Percentiles rank a stretch among this genome's conserved stretches.
phyloP scores from a whole-genome alignment of 2,888 invertebrate genomes.

The Synergus laeviventris region DNA sequence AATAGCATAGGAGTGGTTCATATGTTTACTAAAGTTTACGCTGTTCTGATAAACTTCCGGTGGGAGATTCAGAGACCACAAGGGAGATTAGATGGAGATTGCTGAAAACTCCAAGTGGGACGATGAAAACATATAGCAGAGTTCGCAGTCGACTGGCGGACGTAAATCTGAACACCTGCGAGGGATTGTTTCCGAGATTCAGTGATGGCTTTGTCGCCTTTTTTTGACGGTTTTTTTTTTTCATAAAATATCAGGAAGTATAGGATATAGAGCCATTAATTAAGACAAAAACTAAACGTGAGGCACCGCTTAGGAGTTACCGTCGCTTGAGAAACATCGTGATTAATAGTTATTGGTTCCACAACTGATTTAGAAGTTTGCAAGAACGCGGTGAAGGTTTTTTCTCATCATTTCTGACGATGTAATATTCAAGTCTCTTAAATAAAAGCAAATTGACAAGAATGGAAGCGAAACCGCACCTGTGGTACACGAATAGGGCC shows the following conservation, averaged over 20 bases:
- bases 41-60: slow-evolving; percentile 21
- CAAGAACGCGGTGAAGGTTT: not conserved
- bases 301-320: not conserved
- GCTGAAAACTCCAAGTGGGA: not conserved
- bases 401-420: not conserved
- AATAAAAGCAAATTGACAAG: not conserved
- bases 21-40: slow-evolving; percentile 9
- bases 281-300: not conserved
- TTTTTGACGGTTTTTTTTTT: not conserved
- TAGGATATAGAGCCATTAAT: not conserved
- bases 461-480: not conserved
- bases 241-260: not conserved
- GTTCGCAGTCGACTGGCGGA: not conserved
- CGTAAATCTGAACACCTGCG: not conserved
- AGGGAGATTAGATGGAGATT: not conserved
- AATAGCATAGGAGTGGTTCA: not conserved
- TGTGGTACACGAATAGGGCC: not conserved
- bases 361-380: not conserved
- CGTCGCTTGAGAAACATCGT: not conserved
- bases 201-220: not conserved
- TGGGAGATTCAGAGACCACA: not conserved
- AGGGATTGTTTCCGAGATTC: not conserved
- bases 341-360: slow-evolving; percentile 33
- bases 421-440: slow-evolving; percentile 6
- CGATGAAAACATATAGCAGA: not conserved